Conservation (phyloP, 2,113 vertebrate species). For the Protobothrops mucrosquamatus region DNA sequence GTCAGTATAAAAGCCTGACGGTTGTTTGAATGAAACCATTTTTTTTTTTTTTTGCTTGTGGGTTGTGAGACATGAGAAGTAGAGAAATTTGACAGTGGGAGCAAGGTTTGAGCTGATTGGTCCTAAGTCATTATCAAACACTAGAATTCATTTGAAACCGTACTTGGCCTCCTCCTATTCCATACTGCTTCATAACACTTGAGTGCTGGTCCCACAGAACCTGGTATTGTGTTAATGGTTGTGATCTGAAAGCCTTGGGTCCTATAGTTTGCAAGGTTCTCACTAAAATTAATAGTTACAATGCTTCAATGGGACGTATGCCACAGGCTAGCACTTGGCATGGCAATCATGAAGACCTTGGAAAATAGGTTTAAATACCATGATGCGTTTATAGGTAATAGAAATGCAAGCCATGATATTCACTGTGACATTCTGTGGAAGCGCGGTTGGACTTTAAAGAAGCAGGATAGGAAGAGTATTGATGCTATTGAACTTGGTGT, state of each 20-base stretch:
- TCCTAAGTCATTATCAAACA: background rate
- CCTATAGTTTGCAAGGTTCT: background rate
- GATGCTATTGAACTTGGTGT: background rate
- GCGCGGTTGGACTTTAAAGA: background rate
- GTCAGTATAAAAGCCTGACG: background rate
- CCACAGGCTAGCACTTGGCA: background rate
- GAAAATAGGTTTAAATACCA: background rate
- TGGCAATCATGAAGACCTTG: background rate
- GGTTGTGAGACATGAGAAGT: background rate
- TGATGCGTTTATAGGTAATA: background rate
- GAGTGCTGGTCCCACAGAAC: background rate
- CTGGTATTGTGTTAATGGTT: background rate
- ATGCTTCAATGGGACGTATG: background rate
- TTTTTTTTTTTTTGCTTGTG: background rate
- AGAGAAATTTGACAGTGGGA: background rate
- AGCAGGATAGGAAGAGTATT: background rate
- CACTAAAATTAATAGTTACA: background rate
- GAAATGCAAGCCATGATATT: background rate
- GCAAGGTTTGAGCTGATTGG: background rate
- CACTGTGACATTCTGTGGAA: background rate
- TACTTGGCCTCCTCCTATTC: background rate
- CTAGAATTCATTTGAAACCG: background rate
- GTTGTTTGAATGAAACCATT: background rate
- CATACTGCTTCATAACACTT: background rate
- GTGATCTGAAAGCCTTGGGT: background rate